phyloP scores from a whole-genome alignment of 2,888 invertebrate species.

The Latrodectus elegans region DNA sequence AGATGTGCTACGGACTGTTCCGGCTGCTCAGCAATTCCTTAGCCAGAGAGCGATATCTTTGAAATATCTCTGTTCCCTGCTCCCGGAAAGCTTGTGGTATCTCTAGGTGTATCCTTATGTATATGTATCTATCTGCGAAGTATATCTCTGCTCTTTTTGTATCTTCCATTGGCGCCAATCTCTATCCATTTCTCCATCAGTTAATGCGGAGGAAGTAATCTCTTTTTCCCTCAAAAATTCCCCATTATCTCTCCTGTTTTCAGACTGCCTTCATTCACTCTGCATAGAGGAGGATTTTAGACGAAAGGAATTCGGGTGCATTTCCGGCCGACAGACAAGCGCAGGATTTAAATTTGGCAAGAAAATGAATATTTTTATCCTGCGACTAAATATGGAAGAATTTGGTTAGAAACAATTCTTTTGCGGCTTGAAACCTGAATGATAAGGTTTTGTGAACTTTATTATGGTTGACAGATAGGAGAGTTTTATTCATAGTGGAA shows the following conservation, averaged over 20 bases:
- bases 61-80: slow-evolving; percentile 30
- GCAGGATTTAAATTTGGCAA: too few species aligned
- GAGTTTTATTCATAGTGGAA: too few species aligned
- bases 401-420: too few species aligned
- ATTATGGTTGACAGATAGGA: too few species aligned
- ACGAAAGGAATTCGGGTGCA: too few species aligned
- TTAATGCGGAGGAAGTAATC: slow-evolving; percentile 32
- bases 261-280: too few species aligned
- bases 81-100: slow-evolving; percentile 14
- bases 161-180: slow-evolving; percentile 47
- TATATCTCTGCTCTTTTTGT: slow-evolving; percentile 36
- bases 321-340: too few species aligned
- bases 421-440: too few species aligned
- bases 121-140: slow-evolving; percentile 44
- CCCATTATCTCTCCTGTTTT: background rate
- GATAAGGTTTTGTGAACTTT: too few species aligned
- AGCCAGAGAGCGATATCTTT: slow-evolving; percentile 23
- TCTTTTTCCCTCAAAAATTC: background rate
- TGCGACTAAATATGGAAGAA: too few species aligned
- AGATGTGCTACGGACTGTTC: slow-evolving; percentile 52
- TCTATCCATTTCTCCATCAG: slow-evolving; percentile 38
- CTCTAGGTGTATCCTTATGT: slow-evolving; percentile 47
- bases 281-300: too few species aligned
- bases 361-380: too few species aligned
- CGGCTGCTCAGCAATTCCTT: slow-evolving; percentile 56